A percentile compares a stretch with the other conserved stretches of the same genome.
These are phyloP conservation scores for Acleris emargana DNA, from an alignment of 2,888 invertebrate species.

Conservation along the genomic window DNA sequence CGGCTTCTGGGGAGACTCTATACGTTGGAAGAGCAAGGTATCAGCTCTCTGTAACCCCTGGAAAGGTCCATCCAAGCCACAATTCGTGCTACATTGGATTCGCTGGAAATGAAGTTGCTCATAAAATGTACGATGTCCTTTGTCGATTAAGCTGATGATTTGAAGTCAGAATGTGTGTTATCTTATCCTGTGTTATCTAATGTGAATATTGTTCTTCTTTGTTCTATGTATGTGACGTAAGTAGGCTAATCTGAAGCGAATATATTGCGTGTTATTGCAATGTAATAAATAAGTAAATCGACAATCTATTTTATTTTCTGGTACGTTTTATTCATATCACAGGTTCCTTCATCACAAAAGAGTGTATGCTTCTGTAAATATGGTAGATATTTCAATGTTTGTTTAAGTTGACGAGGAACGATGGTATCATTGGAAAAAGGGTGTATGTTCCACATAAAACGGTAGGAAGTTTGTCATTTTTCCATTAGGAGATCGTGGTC, in stretches of 20 bases:
- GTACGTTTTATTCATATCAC: too few relatives aligned
- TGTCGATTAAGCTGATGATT: slow-evolving; percentile 62
- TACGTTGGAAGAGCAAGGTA: slow-evolving; percentile 83
- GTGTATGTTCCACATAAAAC: too few relatives aligned
- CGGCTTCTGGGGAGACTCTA: slow-evolving; percentile 73
- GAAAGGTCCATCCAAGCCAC: slow-evolving; percentile 80
- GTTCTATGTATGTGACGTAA: slow-evolving; percentile 13
- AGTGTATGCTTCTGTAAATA: too few relatives aligned
- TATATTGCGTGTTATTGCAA: too few relatives aligned
- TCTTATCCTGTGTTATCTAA: slow-evolving; percentile 19
- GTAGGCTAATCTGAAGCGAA: background rate
- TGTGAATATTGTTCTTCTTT: slow-evolving; percentile 12
- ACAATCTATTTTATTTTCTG: slow-evolving; percentile 10
- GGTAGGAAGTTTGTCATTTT: too few relatives aligned
- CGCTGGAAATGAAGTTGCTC: slow-evolving; percentile 68
- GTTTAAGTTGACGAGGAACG: background rate
- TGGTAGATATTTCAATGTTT: too few relatives aligned
- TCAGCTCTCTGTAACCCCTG: slow-evolving; percentile 83
- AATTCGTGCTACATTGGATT: slow-evolving; percentile 72
- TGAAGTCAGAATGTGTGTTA: slow-evolving; percentile 17
- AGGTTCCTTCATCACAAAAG: too few relatives aligned
- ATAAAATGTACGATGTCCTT: slow-evolving; percentile 74
- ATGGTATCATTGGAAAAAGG: too few relatives aligned
- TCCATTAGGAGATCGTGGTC: background rate
- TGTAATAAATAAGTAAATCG: slow-evolving; percentile 16